phyloP scores from a whole-genome alignment of 2,888 invertebrate species.

The Phania funesta region DNA sequence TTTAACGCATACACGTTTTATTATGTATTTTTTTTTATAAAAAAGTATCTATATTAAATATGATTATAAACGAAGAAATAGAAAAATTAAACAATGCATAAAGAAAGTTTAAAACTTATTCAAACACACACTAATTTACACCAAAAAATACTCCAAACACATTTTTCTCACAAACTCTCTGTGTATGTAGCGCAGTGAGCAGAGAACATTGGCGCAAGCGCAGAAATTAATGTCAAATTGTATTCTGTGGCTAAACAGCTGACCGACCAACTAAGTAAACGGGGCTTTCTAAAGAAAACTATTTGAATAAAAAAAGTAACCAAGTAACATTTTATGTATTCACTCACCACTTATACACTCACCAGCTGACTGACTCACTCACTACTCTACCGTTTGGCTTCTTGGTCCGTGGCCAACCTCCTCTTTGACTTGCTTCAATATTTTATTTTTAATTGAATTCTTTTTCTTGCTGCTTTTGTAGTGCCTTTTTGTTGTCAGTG shows the following conservation, averaged over 20 bases:
- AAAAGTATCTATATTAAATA: conserved; percentile 13
- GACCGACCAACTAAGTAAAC: conserved; percentile 45
- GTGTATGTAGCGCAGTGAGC: neutral
- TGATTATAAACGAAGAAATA: conserved; percentile 9
- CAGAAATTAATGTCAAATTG: neutral
- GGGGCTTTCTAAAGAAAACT: conserved; percentile 56
- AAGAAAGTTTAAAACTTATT: conserved; percentile 48
- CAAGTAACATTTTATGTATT: neutral
- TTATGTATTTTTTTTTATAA: neutral
- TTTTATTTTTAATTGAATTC: neutral
- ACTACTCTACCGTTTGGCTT: conserved; percentile 51
- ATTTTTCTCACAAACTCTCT: conserved; percentile 31
- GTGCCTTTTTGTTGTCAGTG: neutral
- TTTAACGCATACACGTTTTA: conserved; percentile 5
- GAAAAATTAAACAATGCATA: conserved; percentile 25
- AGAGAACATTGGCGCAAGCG: conserved; percentile 27
- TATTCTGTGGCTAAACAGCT: conserved; percentile 51
- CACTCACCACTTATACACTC: conserved; percentile 10
- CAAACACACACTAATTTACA: neutral
- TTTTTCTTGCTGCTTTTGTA: neutral
- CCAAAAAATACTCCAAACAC: neutral
- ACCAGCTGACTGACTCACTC: conserved; percentile 15
- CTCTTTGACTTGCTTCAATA: conserved; percentile 24
- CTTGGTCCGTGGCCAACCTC: conserved; percentile 48
- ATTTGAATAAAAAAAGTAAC: conserved; percentile 43